A percentile compares a stretch with the other conserved stretches of the same genome.
Conservation (phyloP, 53 echinoderm and acorn worm species). For the Zoroaster sp. region DNA sequence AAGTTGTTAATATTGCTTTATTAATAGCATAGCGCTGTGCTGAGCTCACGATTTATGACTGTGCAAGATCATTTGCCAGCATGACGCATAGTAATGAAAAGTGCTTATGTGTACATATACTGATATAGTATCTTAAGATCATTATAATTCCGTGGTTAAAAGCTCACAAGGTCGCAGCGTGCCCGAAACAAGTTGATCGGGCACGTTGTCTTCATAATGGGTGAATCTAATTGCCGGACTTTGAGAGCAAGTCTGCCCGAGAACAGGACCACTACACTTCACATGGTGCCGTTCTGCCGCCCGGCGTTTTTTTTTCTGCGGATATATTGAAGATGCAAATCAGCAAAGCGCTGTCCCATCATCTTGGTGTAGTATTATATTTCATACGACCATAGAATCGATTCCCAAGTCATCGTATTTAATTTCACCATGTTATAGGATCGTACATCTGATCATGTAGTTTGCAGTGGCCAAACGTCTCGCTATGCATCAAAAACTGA, state of each 20-base stretch:
- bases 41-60: neutral
- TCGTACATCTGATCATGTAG: no score
- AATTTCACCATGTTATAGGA: neutral
- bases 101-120: neutral
- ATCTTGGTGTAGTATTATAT: conserved; percentile 10
- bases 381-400: conserved; percentile 27
- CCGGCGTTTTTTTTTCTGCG: neutral
- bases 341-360: neutral
- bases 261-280: neutral
- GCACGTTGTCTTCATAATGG: neutral
- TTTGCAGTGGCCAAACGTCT: no score
- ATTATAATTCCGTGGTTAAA: neutral
- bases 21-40: no score
- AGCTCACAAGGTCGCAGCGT: neutral
- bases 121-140: no score
- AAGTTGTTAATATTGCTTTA: no score
- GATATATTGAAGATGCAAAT: neutral
- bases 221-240: neutral
- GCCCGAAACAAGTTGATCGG: neutral
- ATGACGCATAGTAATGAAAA: neutral
- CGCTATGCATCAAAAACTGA: no score
- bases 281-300: neutral
- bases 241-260: neutral
- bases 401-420: conserved; percentile 10
- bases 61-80: neutral